Base-by-base conservation (phyloP, 2,797 vertebrate species). In the Sebastes cheni region DNA sequence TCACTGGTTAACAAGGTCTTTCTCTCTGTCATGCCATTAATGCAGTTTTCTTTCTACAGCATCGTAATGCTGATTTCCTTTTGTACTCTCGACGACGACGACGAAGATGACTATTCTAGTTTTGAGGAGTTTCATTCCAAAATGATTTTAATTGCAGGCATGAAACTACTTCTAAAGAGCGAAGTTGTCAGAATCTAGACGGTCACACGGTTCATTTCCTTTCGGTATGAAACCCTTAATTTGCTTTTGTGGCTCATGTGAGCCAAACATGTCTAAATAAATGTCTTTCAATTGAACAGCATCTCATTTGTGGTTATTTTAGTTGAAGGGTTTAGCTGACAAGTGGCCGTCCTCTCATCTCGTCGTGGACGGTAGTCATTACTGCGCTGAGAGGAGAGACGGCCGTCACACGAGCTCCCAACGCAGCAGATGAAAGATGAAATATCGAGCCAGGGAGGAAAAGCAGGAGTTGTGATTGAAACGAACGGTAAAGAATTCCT, bases 201-300 rank as follows among this genome's bases (percentile, higher is more conserved):
- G 36, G 29, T 14, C 58, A 23, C 16, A 29, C 66, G 22, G 18
- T 34, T 73, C 4, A 32, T 65, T 77, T 68, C 32, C n/a, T 78
- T 78, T 79, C 64, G 36, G 74, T 73, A 55, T 81, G 52, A 86
- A 77, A 81, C 9, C n/a, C 29, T 79, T 62, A 36, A 3, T 74
- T 71, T 82, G 29, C 39, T 75, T 80, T 83, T 80, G 58, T 72
- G 62, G 81, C 71, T 85, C 71, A 14, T 55, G 5, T 2, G 52
- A 64, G 85, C 79, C 59, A 18, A 68, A 85, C 75, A 67, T 54
- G 54, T 80, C 36, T 22, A 58, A 92, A 92, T 91, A 90, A 92
- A 92, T 67, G 16, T 75, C 42, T 67, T 58, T 79, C n/a, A 36
- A 42, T 87, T 75, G 30, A 85, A 76, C 71, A 81, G 16, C 67